These are phyloP conservation scores for Cheilosia vulpina DNA, from an alignment of 2,888 invertebrate genomes.

Conservation along the genomic window DNA sequence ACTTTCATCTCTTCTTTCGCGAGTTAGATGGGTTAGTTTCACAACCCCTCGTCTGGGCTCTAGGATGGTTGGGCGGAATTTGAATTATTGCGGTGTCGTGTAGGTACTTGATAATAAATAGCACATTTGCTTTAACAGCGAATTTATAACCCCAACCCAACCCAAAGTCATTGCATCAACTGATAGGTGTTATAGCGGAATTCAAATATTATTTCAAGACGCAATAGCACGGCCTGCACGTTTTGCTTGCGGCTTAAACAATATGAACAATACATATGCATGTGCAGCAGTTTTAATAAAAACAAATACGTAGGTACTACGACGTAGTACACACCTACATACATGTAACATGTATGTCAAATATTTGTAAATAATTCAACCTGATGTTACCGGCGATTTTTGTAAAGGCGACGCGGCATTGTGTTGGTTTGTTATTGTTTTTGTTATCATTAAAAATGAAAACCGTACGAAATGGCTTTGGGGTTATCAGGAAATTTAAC, in stretches of 20 bases:
- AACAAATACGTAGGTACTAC: background rate
- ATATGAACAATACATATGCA: too few relatives aligned
- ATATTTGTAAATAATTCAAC: conserved; percentile 27
- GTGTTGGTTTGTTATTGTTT: conserved; percentile 5
- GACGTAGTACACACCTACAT: background rate
- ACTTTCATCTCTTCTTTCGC: conserved; percentile 39
- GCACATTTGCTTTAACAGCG: too few relatives aligned
- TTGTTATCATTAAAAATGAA: conserved; percentile 32
- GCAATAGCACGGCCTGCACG: background rate
- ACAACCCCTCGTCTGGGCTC: conserved; percentile 21
- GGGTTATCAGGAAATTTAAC: conserved; percentile 40
- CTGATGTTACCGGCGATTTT: conserved; percentile 24
- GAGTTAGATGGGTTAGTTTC: conserved; percentile 44
- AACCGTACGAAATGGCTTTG: conserved; percentile 3
- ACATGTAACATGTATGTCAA: background rate
- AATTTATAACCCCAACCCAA: too few relatives aligned
- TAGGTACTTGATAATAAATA: background rate
- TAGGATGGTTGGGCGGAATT: background rate
- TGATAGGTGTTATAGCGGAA: too few relatives aligned
- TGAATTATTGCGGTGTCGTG: background rate
- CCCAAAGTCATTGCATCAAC: too few relatives aligned
- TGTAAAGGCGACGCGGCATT: conserved; percentile 9
- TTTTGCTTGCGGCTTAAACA: background rate
- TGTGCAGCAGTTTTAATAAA: conserved; percentile 28
- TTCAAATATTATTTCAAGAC: too few relatives aligned